phyloP scores from a whole-genome alignment of 1,140 invertebrate genomes.

The Drosophila miranda region DNA sequence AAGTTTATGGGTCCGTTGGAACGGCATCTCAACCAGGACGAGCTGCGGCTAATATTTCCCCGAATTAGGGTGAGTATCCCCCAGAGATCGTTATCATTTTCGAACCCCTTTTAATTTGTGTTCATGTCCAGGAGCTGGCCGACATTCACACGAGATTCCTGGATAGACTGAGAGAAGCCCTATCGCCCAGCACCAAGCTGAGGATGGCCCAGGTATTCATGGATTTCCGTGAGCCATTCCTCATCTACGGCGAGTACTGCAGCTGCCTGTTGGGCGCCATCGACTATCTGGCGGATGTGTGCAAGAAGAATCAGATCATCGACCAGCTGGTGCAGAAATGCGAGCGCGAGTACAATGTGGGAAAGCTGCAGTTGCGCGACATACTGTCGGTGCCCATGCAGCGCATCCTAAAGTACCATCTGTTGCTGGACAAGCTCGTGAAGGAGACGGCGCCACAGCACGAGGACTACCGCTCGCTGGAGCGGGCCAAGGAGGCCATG shows the following conservation, averaged over 20 bases:
- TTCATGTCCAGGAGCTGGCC: slow-evolving; percentile 87
- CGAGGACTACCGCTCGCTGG: slow-evolving; percentile 92
- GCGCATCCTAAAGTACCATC: slow-evolving; percentile 97
- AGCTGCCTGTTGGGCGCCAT: slow-evolving; percentile 94
- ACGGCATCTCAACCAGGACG: slow-evolving; percentile 87
- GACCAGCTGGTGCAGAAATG: slow-evolving; percentile 86
- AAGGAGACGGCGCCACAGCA: slow-evolving; percentile 93
- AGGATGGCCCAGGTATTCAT: slow-evolving; percentile 91
- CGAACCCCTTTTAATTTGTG: not conserved
- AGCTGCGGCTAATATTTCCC: slow-evolving; percentile 92
- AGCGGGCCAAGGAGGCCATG: slow-evolving; percentile 97
- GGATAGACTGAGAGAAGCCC: slow-evolving; percentile 89
- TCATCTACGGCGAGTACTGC: slow-evolving; percentile 98
- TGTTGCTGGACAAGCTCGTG: slow-evolving; percentile 95
- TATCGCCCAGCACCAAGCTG: slow-evolving; percentile 82
- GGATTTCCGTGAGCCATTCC: slow-evolving; percentile 93
- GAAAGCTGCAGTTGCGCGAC: slow-evolving; percentile 96
- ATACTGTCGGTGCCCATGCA: slow-evolving; percentile 99
- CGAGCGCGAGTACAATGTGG: slow-evolving; percentile 96
- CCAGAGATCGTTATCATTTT: not conserved
- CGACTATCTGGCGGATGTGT: slow-evolving; percentile 89
- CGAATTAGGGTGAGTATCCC: slow-evolving; percentile 90
- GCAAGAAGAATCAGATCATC: slow-evolving; percentile 84
- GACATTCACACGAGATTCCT: slow-evolving; percentile 94
- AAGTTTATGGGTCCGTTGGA: slow-evolving; percentile 92